These are phyloP conservation scores for Teleopsis dalmanni DNA, from an alignment of 1,140 invertebrate species.

Conservation along the genomic window DNA sequence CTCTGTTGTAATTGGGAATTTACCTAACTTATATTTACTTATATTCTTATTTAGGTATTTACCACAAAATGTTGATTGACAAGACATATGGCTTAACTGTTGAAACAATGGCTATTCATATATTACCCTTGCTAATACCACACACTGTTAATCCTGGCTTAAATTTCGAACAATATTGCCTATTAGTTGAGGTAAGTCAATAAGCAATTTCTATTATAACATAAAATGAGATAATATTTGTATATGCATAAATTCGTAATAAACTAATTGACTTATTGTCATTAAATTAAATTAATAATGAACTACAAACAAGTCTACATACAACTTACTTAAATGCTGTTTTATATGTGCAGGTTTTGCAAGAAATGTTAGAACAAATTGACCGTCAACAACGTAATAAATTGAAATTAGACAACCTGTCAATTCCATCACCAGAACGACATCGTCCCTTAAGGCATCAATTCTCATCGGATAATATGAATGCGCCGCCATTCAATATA, in stretches of 20 bases:
- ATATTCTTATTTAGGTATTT: conserved; percentile 88
- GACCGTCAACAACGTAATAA: conserved; percentile 81
- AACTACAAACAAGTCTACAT: neutral
- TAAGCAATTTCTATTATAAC: neutral
- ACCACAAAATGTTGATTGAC: conserved; percentile 83
- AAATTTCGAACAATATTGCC: conserved; percentile 83
- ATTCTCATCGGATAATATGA: conserved; percentile 79
- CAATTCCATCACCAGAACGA: conserved; percentile 66
- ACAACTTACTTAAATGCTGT: too few species aligned
- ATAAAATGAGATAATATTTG: neutral
- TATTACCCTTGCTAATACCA: conserved; percentile 86
- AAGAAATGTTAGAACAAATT: conserved; percentile 88
- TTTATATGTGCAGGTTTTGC: conserved; percentile 69
- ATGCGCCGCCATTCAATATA: conserved; percentile 74
- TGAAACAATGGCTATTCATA: conserved; percentile 86
- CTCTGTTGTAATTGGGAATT: too few species aligned
- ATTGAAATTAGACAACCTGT: conserved; percentile 70
- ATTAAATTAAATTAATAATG: too few species aligned
- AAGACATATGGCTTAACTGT: conserved; percentile 87
- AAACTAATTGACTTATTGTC: too few species aligned
- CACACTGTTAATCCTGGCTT: conserved; percentile 86
- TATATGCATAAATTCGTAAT: neutral
- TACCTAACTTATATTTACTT: too few species aligned
- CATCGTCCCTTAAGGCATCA: conserved; percentile 70
- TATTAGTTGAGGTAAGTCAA: conserved; percentile 64